Base-by-base conservation (phyloP, 2,113 vertebrate genomes). In the Stomatorhinus ivindoensis region DNA sequence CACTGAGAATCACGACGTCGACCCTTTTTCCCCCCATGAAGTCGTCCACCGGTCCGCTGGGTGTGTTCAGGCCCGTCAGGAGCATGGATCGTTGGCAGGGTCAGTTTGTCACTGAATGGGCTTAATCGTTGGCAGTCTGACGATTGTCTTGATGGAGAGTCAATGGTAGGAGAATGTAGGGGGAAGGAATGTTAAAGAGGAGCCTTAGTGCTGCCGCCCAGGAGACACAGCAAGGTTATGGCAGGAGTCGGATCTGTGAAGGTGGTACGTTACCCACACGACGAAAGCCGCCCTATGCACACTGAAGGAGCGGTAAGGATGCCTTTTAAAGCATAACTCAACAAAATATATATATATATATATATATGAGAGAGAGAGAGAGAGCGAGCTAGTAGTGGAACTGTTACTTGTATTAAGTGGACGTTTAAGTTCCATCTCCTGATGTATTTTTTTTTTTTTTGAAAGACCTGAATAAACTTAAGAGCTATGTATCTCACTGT, bases 171-270 rank as follows among this genome's bases (percentile, higher is more conserved):
- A 21, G 73, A 87, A 8, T 82, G 19, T 47, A 17, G 31, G 58
- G 55, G 65, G 73, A 17, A 91, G 91, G 92, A 58, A 35, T 31
- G 15, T 87, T 15, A 44, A 69, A 92, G 83, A 91, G 91, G 90
- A 55, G 88, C 84, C 42, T 76, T 15, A 13, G 3, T 17, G 35
- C 13, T 76, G 13, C n/a, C 1, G 0, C 89, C 92, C 89, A 61
- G 92, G 93, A 9, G 93, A 9, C 86, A 88, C 6, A 39, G 92
- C 90, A 90, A 10, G 7, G 24, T 88, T 65, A 50, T 90, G 82
- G 91, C 80, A 89, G 73, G 86, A 82, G 87, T 90, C 76, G 91
- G 88, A 88, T 92, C 58, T 92, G 47, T 91, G 5, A 69, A 86
- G 46, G n/a, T 46, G 0, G 31, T 92, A 89, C 31, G 90, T 9